Evolutionary conservation across 2,797 vertebrate species (phyloP), one percentile per base, ranked within the genome.

Genomic region (Novumbra hubbsi): DNA sequence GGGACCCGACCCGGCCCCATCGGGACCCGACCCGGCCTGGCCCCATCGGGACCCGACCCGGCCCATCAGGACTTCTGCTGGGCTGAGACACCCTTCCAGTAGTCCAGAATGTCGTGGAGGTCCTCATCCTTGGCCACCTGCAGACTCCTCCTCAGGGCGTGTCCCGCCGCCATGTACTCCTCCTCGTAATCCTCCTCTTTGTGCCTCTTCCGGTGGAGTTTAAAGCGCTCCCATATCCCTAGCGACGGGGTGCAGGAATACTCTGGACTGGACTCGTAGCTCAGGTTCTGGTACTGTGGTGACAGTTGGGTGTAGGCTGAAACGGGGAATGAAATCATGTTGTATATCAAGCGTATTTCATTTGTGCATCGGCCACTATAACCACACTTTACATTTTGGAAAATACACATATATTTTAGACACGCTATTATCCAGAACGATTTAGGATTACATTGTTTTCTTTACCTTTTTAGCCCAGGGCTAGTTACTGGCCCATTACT

Each of bases 51-150:
- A 41, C 41, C 41, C 9, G 41, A 41, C 41, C 41, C 41, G 9
- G 41, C 41, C 4, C 11, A 88, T 98, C 95, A 99, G 89, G 95
- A 96, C 93, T 99, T 98, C 92, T 99, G 97, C 94, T 98, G 98
- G 80, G 97, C 97, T 0, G 97, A 98, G 76, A 99, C 98, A 0
- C 98, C 98, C 88, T 99, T 99, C 98, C 98, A 99, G 91, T 99
- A 99, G 94, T 99, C 97, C 91, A 99, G 92, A 92, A 99, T 99
- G 92, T 99, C 98, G 0, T 99, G 98, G 72, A 99, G 96, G 90
- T 99, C 98, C 92, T 99, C 98, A 9, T 99, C 96, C 91, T 97
- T 97, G 91, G 98, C 98, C 82, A 99, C 98, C 93, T 98, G 98
- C 85, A 99, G 97, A 92, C 99, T 99, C 87, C 95, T 95, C 86